Evolutionary conservation across 2,888 invertebrate genomes (phyloP).

Genomic region (Ectobius pallidus): DNA sequence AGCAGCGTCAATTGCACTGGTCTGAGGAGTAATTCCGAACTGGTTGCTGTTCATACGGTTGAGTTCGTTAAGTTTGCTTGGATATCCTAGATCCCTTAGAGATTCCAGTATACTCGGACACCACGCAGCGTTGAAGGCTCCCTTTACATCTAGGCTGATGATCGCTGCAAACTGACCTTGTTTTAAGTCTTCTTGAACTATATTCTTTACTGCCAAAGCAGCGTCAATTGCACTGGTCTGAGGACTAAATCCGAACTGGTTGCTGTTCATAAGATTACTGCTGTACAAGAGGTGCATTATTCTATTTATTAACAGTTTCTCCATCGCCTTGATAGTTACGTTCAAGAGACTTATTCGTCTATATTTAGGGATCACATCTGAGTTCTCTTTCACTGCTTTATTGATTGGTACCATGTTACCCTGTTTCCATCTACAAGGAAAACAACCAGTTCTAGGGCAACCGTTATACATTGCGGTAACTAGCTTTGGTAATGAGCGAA

Average conservation of each 20-base stretch:
- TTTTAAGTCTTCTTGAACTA: neutral
- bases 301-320: neutral
- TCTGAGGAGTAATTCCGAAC: too few species aligned
- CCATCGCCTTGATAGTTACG: neutral
- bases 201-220: neutral
- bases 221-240: neutral
- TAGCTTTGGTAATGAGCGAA: neutral
- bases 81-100: neutral
- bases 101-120: neutral
- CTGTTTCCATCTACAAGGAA: neutral
- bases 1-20: too few species aligned
- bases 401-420: neutral
- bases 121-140: neutral
- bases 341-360: neutral
- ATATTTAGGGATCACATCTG: neutral
- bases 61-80: neutral
- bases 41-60: too few species aligned
- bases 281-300: conserved; percentile 4
- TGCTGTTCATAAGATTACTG: neutral
- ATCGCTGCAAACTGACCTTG: neutral
- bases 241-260: neutral
- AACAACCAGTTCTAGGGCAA: neutral
- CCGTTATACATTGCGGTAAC: neutral
- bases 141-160: neutral
- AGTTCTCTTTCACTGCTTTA: neutral